These are phyloP conservation scores for Danio tinwini DNA, from an alignment of 2,797 vertebrate species.

Conservation along the genomic window DNA sequence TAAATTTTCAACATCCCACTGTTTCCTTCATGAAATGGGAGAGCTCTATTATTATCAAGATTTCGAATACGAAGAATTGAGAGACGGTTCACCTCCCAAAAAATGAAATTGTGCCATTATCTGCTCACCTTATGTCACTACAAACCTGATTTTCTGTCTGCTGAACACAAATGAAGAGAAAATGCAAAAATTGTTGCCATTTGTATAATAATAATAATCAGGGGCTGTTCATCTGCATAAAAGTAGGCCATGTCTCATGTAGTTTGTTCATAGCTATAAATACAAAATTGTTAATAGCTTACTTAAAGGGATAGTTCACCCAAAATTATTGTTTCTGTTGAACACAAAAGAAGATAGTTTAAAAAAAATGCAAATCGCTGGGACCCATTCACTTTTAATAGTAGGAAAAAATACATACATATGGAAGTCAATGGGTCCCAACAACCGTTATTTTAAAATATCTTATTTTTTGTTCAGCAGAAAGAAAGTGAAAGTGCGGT, in stretches of 20 bases:
- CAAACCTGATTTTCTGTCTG: not conserved
- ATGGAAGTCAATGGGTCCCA: too few relatives aligned
- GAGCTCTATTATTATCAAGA: not conserved
- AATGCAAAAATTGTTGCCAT: not conserved
- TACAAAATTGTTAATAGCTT: too few relatives aligned
- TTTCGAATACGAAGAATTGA: not conserved
- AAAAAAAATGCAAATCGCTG: too few relatives aligned
- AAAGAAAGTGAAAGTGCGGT: too few relatives aligned
- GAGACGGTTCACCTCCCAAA: not conserved
- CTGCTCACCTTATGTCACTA: not conserved
- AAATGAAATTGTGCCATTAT: not conserved
- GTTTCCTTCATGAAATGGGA: conserved; percentile 13
- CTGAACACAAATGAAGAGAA: not conserved
- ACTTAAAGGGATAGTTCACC: too few relatives aligned
- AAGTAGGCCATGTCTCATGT: not conserved
- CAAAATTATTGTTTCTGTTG: too few relatives aligned
- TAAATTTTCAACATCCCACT: conserved; percentile 31
- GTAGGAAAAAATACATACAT: too few relatives aligned
- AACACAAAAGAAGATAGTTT: too few relatives aligned
- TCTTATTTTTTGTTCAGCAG: too few relatives aligned
- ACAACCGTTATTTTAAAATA: too few relatives aligned
- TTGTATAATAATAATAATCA: not conserved
- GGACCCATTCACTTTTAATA: too few relatives aligned
- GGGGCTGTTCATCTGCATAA: not conserved
- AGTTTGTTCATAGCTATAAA: not conserved